Conservation (phyloP, 2,888 invertebrate species). For the Aphelenchoides bicaudatus region DNA sequence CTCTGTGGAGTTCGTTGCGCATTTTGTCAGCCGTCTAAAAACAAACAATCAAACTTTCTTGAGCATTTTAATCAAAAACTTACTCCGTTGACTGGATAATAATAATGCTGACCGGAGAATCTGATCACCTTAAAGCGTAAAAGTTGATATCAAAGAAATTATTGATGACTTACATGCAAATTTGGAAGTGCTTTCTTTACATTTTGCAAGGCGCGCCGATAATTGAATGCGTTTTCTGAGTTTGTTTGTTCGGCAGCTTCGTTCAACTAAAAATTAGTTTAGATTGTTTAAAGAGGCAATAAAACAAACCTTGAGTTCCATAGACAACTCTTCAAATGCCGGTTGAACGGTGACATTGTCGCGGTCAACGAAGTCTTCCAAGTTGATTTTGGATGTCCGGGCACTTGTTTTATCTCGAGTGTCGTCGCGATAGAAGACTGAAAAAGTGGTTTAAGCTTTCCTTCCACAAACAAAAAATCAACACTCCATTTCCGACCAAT, state of each 20-base stretch:
- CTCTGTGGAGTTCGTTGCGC: background rate
- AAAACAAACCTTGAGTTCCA: too few species aligned
- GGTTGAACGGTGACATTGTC: constrained; percentile 10
- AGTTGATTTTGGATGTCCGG: constrained; percentile 2
- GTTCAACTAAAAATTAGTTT: too few species aligned
- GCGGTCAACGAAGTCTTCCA: constrained; percentile 8
- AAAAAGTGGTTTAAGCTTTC: too few species aligned
- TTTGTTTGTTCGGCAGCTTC: background rate
- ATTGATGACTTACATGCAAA: too few species aligned
- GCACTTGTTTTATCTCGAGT: constrained; percentile 2
- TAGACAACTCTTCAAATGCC: background rate
- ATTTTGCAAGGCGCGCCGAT: constrained; percentile 1
- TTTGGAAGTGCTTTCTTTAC: constrained; percentile 2
- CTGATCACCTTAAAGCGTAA: too few species aligned
- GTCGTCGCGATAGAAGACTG: constrained; percentile 10
- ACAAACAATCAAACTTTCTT: background rate
- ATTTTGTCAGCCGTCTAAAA: constrained; percentile 3
- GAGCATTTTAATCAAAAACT: background rate
- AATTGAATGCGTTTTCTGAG: background rate
- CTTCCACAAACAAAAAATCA: too few species aligned
- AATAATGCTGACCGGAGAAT: constrained; percentile 7
- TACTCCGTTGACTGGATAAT: background rate
- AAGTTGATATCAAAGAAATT: too few species aligned
- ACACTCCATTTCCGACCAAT: too few species aligned
- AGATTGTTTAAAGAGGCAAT: too few species aligned